Evolutionary conservation across 2,888 invertebrate species (phyloP).

Genomic region (Tinea pellionella): DNA sequence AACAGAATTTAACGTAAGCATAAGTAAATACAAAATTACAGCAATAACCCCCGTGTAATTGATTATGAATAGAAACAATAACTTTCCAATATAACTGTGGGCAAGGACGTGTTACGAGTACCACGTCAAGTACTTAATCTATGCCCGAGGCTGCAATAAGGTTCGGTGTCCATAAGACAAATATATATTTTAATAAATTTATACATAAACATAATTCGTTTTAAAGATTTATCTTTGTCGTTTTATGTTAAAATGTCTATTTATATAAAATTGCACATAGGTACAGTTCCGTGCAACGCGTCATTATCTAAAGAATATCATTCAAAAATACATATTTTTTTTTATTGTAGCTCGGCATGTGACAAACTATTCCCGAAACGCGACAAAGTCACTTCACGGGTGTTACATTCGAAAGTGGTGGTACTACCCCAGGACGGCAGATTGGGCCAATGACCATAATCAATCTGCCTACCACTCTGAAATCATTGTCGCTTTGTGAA

Average conservation of each 20-base stretch:
- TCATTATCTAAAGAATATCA: too few species aligned
- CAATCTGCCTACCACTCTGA: too few species aligned
- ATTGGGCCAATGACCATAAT: too few species aligned
- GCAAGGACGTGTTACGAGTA: conserved; percentile 10
- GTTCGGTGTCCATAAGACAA: background rate
- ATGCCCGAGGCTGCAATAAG: background rate
- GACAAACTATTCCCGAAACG: too few species aligned
- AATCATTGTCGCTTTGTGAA: too few species aligned
- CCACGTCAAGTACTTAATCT: background rate
- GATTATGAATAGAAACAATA: conserved; percentile 4
- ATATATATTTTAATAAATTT: background rate
- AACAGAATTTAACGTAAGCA: too few species aligned
- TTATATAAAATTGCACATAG: conserved; percentile 13
- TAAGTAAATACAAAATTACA: background rate
- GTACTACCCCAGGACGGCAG: too few species aligned
- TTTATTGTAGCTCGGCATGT: too few species aligned
- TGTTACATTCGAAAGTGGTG: too few species aligned
- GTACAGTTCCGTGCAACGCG: too few species aligned
- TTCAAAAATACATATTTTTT: too few species aligned
- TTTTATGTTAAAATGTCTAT: conserved; percentile 15
- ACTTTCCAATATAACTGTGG: conserved; percentile 4
- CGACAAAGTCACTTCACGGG: too few species aligned
- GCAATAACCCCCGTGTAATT: background rate
- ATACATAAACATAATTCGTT: background rate
- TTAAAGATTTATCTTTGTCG: background rate